Conservation (phyloP, 2,888 invertebrate genomes). For the Callosobruchus maculatus region DNA sequence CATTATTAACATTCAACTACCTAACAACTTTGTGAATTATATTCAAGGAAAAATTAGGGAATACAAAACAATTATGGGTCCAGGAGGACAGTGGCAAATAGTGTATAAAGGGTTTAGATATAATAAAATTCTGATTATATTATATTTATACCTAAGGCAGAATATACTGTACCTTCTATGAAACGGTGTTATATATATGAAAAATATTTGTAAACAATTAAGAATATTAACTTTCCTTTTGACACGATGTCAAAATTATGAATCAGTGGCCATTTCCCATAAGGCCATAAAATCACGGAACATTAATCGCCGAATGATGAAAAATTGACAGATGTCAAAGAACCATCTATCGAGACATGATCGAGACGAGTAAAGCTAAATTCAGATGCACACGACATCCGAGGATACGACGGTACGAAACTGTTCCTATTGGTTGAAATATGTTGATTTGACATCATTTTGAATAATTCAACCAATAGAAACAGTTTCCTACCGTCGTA, state of each 20-base stretch:
- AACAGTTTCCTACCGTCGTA: too few relatives aligned
- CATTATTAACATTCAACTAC: not conserved
- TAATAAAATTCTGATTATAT: too few relatives aligned
- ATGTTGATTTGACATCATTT: too few relatives aligned
- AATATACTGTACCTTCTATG: not conserved
- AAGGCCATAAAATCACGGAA: too few relatives aligned
- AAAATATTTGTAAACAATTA: constrained; percentile 16
- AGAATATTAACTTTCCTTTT: constrained; percentile 16
- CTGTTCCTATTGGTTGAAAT: too few relatives aligned
- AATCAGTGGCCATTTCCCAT: constrained; percentile 26
- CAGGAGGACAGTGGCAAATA: not conserved
- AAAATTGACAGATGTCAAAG: too few relatives aligned
- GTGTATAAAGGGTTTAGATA: not conserved
- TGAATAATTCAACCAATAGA: too few relatives aligned
- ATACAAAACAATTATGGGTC: not conserved
- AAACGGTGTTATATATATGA: not conserved
- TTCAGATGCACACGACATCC: too few relatives aligned
- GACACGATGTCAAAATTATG: constrained; percentile 32
- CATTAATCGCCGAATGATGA: too few relatives aligned
- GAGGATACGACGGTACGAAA: too few relatives aligned
- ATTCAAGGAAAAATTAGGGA: not conserved
- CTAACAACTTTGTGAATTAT: not conserved
- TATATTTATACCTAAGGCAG: not conserved
- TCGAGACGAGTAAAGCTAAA: too few relatives aligned
- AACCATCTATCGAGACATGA: too few relatives aligned